Conservation (phyloP, 2,888 invertebrate species). For the Aradus depressus region DNA sequence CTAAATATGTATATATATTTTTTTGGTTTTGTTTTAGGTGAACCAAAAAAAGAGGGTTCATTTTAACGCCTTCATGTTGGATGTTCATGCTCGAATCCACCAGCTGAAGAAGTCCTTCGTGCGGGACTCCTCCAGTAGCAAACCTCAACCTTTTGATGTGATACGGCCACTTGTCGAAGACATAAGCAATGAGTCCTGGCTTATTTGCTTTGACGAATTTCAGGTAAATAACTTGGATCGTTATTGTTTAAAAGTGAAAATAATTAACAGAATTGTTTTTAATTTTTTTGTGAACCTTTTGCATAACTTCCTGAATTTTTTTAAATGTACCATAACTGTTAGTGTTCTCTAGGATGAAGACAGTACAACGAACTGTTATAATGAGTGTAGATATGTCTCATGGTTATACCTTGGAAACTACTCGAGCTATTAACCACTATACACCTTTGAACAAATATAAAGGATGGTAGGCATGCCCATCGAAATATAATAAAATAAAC, state of each 20-base stretch:
- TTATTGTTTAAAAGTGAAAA: background rate
- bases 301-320: too few relatives aligned
- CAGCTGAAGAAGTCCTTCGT: conserved; percentile 58
- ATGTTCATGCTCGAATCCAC: conserved; percentile 85
- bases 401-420: too few relatives aligned
- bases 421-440: too few relatives aligned
- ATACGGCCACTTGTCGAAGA: conserved; percentile 85
- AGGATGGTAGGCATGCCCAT: too few relatives aligned
- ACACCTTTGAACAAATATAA: too few relatives aligned
- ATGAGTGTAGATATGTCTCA: too few relatives aligned
- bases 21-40: conserved; percentile 41
- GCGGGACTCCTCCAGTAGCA: conserved; percentile 43
- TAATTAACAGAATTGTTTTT: background rate
- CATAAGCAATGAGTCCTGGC: conserved; percentile 76
- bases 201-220: conserved; percentile 97
- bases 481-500: too few relatives aligned
- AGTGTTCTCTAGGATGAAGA: too few relatives aligned
- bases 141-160: conserved; percentile 73
- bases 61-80: conserved; percentile 95
- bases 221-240: conserved; percentile 51
- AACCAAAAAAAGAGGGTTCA: conserved; percentile 52
- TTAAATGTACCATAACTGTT: too few relatives aligned
- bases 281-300: too few relatives aligned
- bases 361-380: too few relatives aligned
- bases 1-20: conserved; percentile 2